Base-by-base conservation (phyloP, 2,888 invertebrate genomes). In the Dioctria rufipes region DNA sequence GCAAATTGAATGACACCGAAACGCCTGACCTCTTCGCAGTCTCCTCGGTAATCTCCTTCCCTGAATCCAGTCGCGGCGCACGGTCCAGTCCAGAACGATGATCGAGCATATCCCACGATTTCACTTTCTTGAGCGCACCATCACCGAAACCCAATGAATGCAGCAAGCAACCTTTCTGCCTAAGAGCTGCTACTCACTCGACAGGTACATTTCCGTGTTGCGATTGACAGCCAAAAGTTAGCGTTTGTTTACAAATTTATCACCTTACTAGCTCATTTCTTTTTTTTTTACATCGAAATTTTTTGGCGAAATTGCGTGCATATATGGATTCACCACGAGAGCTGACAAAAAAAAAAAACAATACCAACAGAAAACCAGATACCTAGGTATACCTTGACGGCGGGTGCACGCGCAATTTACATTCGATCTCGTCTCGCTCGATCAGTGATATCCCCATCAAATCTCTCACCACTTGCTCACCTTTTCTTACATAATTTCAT, bases 121-220 rank as follows among this genome's bases (percentile, higher is more conserved):
- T 81, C 81, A 81, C 81, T 81, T 81, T 81, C 71, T 46, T 75
- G 42, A 75, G 73, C 60, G 25, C 25, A 25, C 25, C 25, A 25
- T 2, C 25, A 25, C 25, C 25, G 25, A 25, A 25, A 25, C 25
- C 25, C 5, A 60, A 40, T 42, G 73, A 51, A 39, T 42, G 25
- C 9, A 42, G 60, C 60, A 9, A 25, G 25, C 73, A 60, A 42
- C 60, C 58, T 43, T 60, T 60, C 40, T 42, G 25, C n/a, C 37
- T 5, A 6, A 11, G 25, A 60, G 8, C 60, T 42, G 42, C 37
- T 25, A 25, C 25, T 25, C 2, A 60, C 42, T 9, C 60, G 4
- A 63, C 51, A 73, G 63, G 73, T 80, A 67, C 25, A 80, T 67
- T 80, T 80, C 80, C 80, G 80, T 61, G 67, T 77, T 65, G n/a